Base-by-base conservation (phyloP, 2,113 vertebrate genomes). In the Condylura cristata region DNA sequence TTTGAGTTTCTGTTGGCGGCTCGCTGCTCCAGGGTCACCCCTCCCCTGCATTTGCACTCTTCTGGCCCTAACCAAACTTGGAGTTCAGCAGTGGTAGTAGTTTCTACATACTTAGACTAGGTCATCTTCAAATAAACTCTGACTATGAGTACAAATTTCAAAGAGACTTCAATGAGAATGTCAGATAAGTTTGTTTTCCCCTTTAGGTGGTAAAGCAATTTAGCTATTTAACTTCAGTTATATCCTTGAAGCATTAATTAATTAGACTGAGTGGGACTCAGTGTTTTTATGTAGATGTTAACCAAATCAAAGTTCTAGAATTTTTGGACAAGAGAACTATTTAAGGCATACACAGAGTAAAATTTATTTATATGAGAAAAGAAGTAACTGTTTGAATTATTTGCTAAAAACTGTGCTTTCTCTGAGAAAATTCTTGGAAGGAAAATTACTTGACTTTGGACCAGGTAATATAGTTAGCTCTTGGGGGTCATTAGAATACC, bases 401-500 rank as follows among this genome's bases (percentile, higher is more conserved):
- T 51, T 89, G 76, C 39, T 72, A 89, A 91, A 24, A 22, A 30
- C 16, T 28, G 8, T 3, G 2, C 3, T 80, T 89, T 68, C 53
- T 20, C 63, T 32, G 85, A 88, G 34, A 63, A 91, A 92, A 56
- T 70, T 86, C 26, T n/a, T 18, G 1, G 95, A 94, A n/a, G 1
- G 71, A 14, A 53, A 91, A 65, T 66, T 94, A 30, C 39, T 68
- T 82, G 74, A 46, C 63, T 89, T 78, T 80, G 7, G 82, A n/a
- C 53, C 6, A 14, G 4, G 39, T 71, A 80, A 82, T 75, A 39
- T 82, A 90, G 41, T 96, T 94, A 86, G 34, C 61, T 86, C 66
- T 34, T 84, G 93, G 39, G 92, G 85, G 37, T 97, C 87, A 92
- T 96, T 96, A 93, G 79, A 74, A 93, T 53, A 20, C 16, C 17